Conservation (phyloP, 2,888 invertebrate species). For the Eristalis tenax region DNA sequence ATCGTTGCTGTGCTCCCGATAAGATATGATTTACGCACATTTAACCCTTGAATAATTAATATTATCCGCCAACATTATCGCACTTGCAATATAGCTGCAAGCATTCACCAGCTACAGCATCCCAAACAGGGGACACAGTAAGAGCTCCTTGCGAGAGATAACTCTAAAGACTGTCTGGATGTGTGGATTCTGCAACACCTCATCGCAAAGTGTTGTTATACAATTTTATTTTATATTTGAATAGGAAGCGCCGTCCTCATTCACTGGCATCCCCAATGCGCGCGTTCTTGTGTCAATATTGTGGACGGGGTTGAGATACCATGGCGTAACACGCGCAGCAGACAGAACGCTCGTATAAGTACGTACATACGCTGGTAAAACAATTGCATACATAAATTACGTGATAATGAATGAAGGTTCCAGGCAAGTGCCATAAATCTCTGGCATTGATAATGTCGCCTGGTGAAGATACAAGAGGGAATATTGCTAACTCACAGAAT, state of each 20-base stretch:
- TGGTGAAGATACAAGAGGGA: neutral
- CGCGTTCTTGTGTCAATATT: slow-evolving; percentile 43
- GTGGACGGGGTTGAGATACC: neutral
- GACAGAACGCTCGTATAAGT: neutral
- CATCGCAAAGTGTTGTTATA: slow-evolving; percentile 22
- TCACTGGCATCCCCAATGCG: slow-evolving; percentile 22
- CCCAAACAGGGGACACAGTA: slow-evolving; percentile 44
- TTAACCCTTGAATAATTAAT: slow-evolving; percentile 73
- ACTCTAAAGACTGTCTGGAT: slow-evolving; percentile 42
- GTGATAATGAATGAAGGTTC: slow-evolving; percentile 70
- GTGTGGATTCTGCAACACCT: slow-evolving; percentile 19
- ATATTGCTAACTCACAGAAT: slow-evolving; percentile 20
- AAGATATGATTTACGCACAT: slow-evolving; percentile 73
- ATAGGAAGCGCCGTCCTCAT: neutral
- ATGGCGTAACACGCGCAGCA: neutral
- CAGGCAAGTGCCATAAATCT: slow-evolving; percentile 68
- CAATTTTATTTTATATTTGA: slow-evolving; percentile 32
- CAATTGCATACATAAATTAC: slow-evolving; percentile 72
- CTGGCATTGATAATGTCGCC: slow-evolving; percentile 64
- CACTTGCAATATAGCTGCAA: slow-evolving; percentile 66
- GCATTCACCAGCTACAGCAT: slow-evolving; percentile 21
- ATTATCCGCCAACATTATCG: slow-evolving; percentile 70
- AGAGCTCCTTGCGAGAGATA: slow-evolving; percentile 17
- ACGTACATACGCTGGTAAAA: slow-evolving; percentile 31
- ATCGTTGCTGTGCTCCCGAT: slow-evolving; percentile 62